These are phyloP conservation scores for Clinocottus analis DNA, from an alignment of 2,113 vertebrate genomes.

Conservation along the genomic window DNA sequence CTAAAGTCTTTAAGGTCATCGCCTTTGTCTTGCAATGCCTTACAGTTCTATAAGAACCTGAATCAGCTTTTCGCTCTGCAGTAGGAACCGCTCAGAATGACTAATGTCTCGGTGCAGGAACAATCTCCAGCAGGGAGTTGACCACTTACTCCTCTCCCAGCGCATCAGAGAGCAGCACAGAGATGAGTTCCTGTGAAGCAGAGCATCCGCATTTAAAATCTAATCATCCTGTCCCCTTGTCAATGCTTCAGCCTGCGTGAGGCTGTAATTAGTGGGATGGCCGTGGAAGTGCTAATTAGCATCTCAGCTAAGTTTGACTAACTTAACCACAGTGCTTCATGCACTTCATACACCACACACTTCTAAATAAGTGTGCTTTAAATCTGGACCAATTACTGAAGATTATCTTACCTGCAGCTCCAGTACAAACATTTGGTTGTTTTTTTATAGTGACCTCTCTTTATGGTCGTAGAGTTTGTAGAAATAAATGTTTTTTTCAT, in stretches of 20 bases:
- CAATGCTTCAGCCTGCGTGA: slow-evolving; percentile 17
- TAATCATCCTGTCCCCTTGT: slow-evolving; percentile 14
- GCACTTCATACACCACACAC: slow-evolving; percentile 28
- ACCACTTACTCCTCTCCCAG: slow-evolving; percentile 45
- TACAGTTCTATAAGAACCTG: slow-evolving; percentile 63
- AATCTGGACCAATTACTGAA: slow-evolving; percentile 33
- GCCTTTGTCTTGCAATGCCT: slow-evolving; percentile 42
- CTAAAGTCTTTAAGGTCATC: slow-evolving; percentile 62
- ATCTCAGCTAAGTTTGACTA: slow-evolving; percentile 40
- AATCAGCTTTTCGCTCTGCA: slow-evolving; percentile 65
- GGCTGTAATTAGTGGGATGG: slow-evolving; percentile 56
- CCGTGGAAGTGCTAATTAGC: slow-evolving; percentile 62
- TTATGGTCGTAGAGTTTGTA: not conserved
- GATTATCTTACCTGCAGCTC: slow-evolving; percentile 24
- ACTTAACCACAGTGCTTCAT: slow-evolving; percentile 40
- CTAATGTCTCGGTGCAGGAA: slow-evolving; percentile 49
- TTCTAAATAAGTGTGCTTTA: not conserved
- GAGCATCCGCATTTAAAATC: slow-evolving; percentile 25
- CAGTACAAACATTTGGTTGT: slow-evolving; percentile 5
- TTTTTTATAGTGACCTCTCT: slow-evolving; percentile 19
- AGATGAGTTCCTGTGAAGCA: slow-evolving; percentile 24
- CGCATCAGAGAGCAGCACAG: slow-evolving; percentile 26
- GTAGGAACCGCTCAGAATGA: slow-evolving; percentile 49
- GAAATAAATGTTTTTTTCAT: not conserved
- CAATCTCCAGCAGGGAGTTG: slow-evolving; percentile 35